phyloP scores from a whole-genome alignment of 37 sponge, comb jelly and placozoan species.

The Beroe ovata region DNA sequence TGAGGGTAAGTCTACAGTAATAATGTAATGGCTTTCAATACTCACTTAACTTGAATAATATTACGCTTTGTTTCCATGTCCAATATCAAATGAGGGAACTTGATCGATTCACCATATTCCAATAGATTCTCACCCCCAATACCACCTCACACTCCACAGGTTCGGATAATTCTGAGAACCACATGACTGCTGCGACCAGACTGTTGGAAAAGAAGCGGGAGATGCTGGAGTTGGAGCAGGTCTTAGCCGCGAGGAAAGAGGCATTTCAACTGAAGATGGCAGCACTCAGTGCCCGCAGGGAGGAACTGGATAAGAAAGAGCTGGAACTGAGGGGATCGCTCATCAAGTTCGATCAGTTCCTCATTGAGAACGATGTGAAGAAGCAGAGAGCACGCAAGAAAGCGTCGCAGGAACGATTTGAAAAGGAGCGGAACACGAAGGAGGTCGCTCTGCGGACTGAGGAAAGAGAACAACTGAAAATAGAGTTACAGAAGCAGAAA shows the following conservation, averaged over 20 bases:
- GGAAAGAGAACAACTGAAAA: not conserved
- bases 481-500: not conserved
- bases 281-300: not conserved
- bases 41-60: too few species aligned
- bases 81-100: too few species aligned
- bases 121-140: not conserved
- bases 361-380: conserved; percentile 27
- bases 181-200: conserved; percentile 44
- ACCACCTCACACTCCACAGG: not conserved
- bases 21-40: not conserved
- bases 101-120: too few species aligned
- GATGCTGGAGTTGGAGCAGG: conserved; percentile 55
- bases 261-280: conserved; percentile 50
- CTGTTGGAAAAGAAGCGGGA: conserved; percentile 53
- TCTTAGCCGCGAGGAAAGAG: conserved; percentile 12
- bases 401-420: not conserved
- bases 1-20: not conserved
- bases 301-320: conserved; percentile 41
- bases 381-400: conserved; percentile 34
- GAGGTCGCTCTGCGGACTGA: not conserved
- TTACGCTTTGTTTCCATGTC: too few species aligned
- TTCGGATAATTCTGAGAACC: conserved; percentile 9
- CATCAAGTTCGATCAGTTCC: conserved; percentile 53
- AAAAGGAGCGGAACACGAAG: not conserved
- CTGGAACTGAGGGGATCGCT: conserved; percentile 10